phyloP scores from a whole-genome alignment of 23 tunicate genomes.

The Oikopleura dioica region DNA sequence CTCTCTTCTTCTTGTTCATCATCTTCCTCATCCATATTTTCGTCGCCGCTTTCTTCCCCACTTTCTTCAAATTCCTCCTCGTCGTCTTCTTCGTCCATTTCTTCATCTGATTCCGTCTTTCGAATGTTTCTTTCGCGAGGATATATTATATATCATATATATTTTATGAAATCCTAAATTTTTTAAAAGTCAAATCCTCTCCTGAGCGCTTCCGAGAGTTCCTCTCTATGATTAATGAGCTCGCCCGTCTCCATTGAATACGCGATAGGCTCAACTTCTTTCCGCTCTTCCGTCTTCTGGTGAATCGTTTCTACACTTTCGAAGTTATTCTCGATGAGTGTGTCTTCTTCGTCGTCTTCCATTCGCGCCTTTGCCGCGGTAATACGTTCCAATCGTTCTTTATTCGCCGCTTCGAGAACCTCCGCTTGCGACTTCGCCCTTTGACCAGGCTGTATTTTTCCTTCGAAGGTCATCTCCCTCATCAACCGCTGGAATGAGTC shows the following conservation, averaged over 20 bases:
- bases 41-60: not conserved
- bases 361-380: not conserved
- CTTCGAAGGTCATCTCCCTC: not conserved
- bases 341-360: not conserved
- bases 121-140: not conserved
- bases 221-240: not conserved
- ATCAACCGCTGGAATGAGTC: not conserved
- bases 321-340: too few relatives aligned
- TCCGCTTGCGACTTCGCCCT: not conserved
- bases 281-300: not conserved
- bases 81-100: not conserved
- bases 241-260: not conserved
- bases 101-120: not conserved
- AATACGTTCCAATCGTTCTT: not conserved
- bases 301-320: not conserved
- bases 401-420: not conserved
- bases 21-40: not conserved
- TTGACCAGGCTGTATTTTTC: not conserved
- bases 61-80: not conserved
- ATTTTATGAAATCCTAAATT: too few relatives aligned
- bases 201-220: not conserved
- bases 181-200: too few relatives aligned
- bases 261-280: not conserved
- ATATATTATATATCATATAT: too few relatives aligned
- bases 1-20: not conserved